Evolutionary conservation across 2,888 invertebrate species (phyloP).

Genomic region (Oasisia sp.): DNA sequence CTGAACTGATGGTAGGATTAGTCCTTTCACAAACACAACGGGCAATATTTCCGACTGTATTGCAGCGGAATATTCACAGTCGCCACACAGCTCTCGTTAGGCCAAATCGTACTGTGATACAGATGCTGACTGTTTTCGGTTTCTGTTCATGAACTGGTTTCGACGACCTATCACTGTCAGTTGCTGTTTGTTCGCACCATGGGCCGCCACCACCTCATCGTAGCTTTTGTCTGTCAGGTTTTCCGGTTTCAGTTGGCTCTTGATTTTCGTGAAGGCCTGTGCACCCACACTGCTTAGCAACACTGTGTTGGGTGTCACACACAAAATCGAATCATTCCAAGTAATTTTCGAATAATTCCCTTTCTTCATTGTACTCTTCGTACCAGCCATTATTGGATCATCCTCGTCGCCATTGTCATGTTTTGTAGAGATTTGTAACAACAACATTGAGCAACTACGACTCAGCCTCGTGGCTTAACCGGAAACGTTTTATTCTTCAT

Average conservation of each 20-base stretch:
- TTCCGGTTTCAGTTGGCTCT: neutral
- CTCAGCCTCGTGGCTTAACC: no score
- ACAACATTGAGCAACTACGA: no score
- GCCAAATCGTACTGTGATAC: neutral
- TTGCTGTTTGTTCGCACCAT: neutral
- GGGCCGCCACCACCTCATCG: neutral
- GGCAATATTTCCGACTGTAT: neutral
- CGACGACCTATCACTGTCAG: neutral
- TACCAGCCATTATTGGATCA: neutral
- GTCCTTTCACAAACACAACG: slow-evolving; percentile 1
- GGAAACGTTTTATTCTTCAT: no score
- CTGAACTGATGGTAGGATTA: no score
- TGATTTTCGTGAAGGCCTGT: neutral
- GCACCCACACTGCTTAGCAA: neutral
- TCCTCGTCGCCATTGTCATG: neutral
- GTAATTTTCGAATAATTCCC: slow-evolving; percentile 10
- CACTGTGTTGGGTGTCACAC: neutral
- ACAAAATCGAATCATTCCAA: neutral
- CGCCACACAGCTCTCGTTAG: neutral
- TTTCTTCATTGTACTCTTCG: neutral
- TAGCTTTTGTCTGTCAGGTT: neutral
- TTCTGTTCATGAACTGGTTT: neutral
- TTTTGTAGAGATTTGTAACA: neutral
- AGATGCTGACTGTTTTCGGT: neutral
- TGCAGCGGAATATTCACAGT: neutral